phyloP scores from a whole-genome alignment of 92 coral and sea anemone genomes.

The Metridium senile region DNA sequence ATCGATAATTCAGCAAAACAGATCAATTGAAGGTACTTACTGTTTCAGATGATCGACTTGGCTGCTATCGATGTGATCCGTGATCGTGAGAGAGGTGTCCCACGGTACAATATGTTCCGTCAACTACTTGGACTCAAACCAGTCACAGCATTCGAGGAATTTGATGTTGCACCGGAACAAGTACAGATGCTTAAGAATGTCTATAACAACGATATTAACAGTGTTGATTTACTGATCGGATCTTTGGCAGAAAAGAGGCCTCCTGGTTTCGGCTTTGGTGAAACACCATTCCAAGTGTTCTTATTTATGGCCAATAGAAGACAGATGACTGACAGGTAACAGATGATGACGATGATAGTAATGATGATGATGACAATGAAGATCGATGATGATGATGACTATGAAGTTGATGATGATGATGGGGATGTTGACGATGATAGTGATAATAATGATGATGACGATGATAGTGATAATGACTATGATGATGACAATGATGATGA shows the following conservation, averaged over 20 bases:
- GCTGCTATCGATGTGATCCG: constrained; percentile 80
- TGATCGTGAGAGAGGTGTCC: constrained; percentile 86
- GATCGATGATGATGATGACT: background rate
- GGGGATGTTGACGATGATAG: background rate
- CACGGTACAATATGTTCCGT: constrained; percentile 88
- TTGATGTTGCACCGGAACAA: constrained; percentile 55
- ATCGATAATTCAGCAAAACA: no score
- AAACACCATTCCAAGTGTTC: constrained; percentile 79
- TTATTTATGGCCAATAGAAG: constrained; percentile 87
- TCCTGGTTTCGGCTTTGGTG: constrained; percentile 82
- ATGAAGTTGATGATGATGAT: constrained; percentile 6
- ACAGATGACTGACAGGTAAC: constrained; percentile 77
- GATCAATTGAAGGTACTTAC: background rate
- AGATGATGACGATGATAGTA: background rate
- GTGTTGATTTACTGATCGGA: constrained; percentile 78
- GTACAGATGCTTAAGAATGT: constrained; percentile 50
- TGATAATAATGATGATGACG: background rate
- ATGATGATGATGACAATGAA: background rate
- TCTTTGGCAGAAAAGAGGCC: constrained; percentile 79
- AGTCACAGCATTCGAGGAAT: constrained; percentile 48
- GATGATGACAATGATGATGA: no score
- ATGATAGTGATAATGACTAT: no score
- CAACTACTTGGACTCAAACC: constrained; percentile 47
- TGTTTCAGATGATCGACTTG: constrained; percentile 63
- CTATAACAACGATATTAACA: constrained; percentile 65